A percentile compares a stretch with the other conserved stretches of the same genome.
Conservation (phyloP, 1,140 invertebrate genomes). For the Danaus melanippus region DNA sequence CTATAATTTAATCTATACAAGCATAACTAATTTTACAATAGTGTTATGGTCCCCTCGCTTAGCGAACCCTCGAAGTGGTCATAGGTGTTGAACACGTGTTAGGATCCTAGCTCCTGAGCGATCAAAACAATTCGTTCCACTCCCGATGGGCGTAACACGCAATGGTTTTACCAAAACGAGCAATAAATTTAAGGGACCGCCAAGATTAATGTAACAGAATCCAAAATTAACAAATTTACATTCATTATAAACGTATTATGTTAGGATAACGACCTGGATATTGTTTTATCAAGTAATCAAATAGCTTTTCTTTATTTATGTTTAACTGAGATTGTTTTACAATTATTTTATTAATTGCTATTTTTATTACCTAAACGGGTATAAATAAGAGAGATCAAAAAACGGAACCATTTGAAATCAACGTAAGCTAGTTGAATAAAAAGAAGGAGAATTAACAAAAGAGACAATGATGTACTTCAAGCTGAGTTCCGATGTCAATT, state of each 20-base stretch:
- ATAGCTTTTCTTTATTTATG: too few species aligned
- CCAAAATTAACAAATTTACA: constrained; percentile 9
- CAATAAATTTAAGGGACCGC: constrained; percentile 35
- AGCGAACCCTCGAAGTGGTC: constrained; percentile 25
- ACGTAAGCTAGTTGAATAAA: too few species aligned
- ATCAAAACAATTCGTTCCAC: constrained; percentile 54
- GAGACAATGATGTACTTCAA: too few species aligned
- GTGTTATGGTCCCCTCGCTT: constrained; percentile 33
- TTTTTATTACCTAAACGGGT: too few species aligned
- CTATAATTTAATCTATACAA: constrained; percentile 33
- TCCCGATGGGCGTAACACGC: constrained; percentile 40
- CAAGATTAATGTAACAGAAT: constrained; percentile 17
- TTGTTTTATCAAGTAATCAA: background rate
- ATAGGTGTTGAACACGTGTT: constrained; percentile 67
- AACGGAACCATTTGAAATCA: too few species aligned
- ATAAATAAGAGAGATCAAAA: too few species aligned
- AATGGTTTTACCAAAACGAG: constrained; percentile 36
- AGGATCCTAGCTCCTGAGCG: constrained; percentile 47
- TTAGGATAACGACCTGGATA: constrained; percentile 18
- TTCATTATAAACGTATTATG: constrained; percentile 11
- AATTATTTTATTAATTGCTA: too few species aligned
- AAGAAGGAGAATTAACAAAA: too few species aligned
- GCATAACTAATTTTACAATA: constrained; percentile 50
- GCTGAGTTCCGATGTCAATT: constrained; percentile 34
- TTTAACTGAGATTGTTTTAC: too few species aligned